phyloP scores from a whole-genome alignment of 2,797 vertebrate genomes.

The Tragopan temminckii region DNA sequence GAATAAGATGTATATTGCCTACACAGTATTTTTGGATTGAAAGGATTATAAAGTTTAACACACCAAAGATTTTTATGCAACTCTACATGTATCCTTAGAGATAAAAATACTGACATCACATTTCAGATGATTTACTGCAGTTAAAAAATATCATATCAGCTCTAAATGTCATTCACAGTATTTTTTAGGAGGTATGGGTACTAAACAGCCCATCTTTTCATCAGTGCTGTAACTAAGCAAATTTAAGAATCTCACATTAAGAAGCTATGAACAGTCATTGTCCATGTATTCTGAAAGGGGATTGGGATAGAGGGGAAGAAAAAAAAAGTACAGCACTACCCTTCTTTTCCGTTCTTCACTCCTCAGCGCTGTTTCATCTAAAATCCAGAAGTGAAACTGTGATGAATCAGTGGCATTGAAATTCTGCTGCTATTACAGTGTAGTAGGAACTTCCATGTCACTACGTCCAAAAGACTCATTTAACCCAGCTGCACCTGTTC shows the following conservation, averaged over 20 bases:
- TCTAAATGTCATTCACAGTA: neutral
- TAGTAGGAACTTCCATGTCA: neutral
- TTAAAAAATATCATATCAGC: neutral
- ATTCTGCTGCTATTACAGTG: accelerated
- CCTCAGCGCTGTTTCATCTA: neutral
- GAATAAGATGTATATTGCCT: neutral
- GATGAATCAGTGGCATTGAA: neutral
- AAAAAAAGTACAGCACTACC: neutral
- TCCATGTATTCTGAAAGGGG: neutral
- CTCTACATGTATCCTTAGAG: neutral
- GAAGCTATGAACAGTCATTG: neutral
- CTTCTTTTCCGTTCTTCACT: neutral
- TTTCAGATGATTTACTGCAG: neutral
- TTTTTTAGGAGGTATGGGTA: neutral
- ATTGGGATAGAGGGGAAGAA: accelerated
- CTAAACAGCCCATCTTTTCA: neutral
- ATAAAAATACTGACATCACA: neutral
- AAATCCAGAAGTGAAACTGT: neutral
- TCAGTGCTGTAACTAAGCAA: neutral
- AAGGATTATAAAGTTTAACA: neutral
- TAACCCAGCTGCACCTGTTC: neutral
- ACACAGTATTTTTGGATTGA: neutral
- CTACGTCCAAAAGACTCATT: neutral
- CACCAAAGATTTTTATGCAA: neutral
- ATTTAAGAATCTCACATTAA: neutral